A percentile compares a stretch with the other conserved stretches of the same genome.
phyloP scores from a whole-genome alignment of 2,888 invertebrate genomes.

The Buathra laborator region DNA sequence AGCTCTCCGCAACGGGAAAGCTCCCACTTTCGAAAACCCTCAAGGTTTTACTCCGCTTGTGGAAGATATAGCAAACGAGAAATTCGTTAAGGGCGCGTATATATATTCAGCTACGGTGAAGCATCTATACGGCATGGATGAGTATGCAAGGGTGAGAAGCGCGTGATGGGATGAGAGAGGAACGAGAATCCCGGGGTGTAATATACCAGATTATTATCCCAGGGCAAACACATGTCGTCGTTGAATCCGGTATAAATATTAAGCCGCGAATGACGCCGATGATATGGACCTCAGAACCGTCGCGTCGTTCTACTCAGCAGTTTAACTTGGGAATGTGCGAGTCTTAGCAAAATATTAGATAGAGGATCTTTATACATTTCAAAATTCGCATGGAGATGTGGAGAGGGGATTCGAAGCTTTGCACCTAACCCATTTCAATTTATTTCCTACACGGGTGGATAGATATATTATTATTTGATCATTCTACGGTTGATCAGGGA shows the following conservation, averaged over 20 bases:
- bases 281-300: conserved; percentile 11
- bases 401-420: neutral
- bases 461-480: neutral
- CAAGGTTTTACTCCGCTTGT: neutral
- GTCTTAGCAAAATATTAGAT: conserved; percentile 6
- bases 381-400: conserved; percentile 18
- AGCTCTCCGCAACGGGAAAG: conserved; percentile 14
- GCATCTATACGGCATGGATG: neutral
- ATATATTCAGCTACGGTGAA: neutral
- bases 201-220: conserved; percentile 58
- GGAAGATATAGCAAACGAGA: neutral
- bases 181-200: conserved; percentile 13
- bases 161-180: neutral
- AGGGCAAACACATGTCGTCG: conserved; percentile 46
- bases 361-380: neutral
- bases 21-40: neutral
- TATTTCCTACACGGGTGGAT: neutral
- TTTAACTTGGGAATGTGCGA: conserved; percentile 39
- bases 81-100: neutral
- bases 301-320: conserved; percentile 23
- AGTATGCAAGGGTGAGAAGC: neutral
- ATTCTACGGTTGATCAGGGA: neutral
- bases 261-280: conserved; percentile 44
- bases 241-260: conserved; percentile 54
- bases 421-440: neutral